Conservation (phyloP, 2,888 invertebrate genomes). For the Tenthredo amoena region DNA sequence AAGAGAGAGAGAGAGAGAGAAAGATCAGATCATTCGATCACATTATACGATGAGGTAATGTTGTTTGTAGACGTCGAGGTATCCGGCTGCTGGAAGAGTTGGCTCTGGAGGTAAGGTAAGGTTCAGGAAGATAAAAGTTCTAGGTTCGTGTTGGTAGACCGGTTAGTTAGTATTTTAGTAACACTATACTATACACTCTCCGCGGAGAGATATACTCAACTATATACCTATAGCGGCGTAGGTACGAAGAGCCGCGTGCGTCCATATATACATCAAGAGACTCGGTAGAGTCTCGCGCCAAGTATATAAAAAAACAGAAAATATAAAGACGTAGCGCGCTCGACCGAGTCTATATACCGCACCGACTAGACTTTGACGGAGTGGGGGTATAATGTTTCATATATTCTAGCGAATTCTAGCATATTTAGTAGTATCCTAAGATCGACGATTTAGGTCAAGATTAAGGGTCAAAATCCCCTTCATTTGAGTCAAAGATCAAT, state of each 20-base stretch:
- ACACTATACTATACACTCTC: constrained; percentile 22
- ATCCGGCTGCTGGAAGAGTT: constrained; percentile 21
- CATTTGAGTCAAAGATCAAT: no score
- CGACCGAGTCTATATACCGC: no score
- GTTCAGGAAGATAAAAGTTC: constrained; percentile 24
- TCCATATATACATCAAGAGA: neutral
- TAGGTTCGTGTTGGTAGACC: constrained; percentile 23
- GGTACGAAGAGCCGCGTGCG: neutral
- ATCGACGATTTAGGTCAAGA: no score
- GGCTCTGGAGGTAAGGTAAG: neutral
- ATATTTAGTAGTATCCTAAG: no score
- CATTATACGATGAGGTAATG: constrained; percentile 48
- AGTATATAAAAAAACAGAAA: no score
- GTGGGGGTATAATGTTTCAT: no score
- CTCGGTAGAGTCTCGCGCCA: no score
- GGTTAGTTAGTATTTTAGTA: constrained; percentile 49
- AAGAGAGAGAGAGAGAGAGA: constrained; percentile 56
- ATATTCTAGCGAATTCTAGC: no score
- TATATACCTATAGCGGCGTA: neutral
- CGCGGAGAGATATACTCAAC: neutral
- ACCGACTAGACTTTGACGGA: no score
- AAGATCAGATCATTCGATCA: constrained; percentile 55
- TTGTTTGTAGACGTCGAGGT: neutral
- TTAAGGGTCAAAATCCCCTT: no score
- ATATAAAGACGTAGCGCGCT: no score